Conservation (phyloP, 1,140 invertebrate species). For the Drosophila rhopaloa region DNA sequence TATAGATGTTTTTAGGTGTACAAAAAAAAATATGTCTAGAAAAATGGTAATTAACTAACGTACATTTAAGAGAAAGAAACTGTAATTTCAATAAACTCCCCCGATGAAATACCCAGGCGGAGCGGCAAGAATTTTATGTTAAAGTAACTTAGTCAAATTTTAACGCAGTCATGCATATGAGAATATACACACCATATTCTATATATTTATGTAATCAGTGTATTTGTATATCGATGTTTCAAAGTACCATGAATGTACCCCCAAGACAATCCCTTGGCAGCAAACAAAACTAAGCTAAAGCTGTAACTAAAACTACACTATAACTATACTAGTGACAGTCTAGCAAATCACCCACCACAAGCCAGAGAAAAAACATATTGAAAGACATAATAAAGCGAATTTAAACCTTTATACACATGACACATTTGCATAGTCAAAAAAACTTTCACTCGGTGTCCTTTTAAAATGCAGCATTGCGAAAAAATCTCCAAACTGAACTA, state of each 20-base stretch:
- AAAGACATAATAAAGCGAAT: constrained; percentile 54
- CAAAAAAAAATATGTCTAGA: constrained; percentile 48
- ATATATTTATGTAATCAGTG: constrained; percentile 75
- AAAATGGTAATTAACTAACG: constrained; percentile 74
- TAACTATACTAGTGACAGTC: constrained; percentile 28
- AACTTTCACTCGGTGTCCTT: constrained; percentile 76
- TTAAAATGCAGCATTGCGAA: constrained; percentile 49
- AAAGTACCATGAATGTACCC: constrained; percentile 57
- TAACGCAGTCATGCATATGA: constrained; percentile 28
- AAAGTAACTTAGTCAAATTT: constrained; percentile 68
- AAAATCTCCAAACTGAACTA: constrained; percentile 62
- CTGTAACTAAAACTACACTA: constrained; percentile 51
- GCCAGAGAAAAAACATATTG: constrained; percentile 22
- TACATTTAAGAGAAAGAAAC: constrained; percentile 74
- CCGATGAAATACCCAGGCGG: constrained; percentile 21
- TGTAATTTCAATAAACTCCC: constrained; percentile 84
- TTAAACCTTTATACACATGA: constrained; percentile 62
- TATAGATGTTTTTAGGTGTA: constrained; percentile 79
- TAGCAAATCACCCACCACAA: constrained; percentile 51
- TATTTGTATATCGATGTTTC: constrained; percentile 78
- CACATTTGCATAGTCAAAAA: constrained; percentile 74
- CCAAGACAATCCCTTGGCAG: constrained; percentile 80
- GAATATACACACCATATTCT: constrained; percentile 21
- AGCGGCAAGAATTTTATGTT: constrained; percentile 60
- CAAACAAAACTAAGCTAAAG: constrained; percentile 48